Evolutionary conservation across 2,888 invertebrate genomes (phyloP), one percentile per base, ranked within the genome.

Genomic region (Ophonus ardosiacus): DNA sequence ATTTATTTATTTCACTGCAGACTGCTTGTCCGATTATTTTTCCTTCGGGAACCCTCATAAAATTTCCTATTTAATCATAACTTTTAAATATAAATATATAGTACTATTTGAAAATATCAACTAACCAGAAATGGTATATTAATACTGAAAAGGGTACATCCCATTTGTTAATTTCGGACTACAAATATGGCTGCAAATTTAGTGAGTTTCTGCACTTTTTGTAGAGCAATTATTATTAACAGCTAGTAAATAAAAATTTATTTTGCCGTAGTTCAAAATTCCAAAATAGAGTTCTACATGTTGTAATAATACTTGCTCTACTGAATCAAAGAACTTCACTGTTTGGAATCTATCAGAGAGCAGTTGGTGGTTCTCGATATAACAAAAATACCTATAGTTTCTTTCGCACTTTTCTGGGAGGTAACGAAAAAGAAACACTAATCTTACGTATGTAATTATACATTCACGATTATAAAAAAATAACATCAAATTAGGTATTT

Each of bases 321-420:
- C 8, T 51, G 43, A 51, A 51, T 7, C 43, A 51, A 13, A 13
- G 43, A 51, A 51, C 43, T 5, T 51, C 43, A 51, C 43, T 40
- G 40, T 17, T 74, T 57, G 78, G 56, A 78, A 24, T 61, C 18
- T 61, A 80, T 40, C 61, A 38, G 59, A 38, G 40, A 61, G 80
- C 80, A 80, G 61, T 40, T 80, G 81, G 68, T 68, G 17, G 43
- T 63, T 38, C 59, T 85, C 68, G 43, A 18, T 59, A 59, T 80
- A 85, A 85, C 85, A 85, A 85, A 85, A 85, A 85, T 85, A 85
- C 85, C 85, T 85, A 85, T 80, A 85, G 51, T 80, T 63, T 78
- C 43, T 74, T 84, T 84, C 17, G 63, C 38, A 65, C 40, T 84
- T 78, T 65, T 78, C 18, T 74, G 51, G 68, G 74, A 40, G 24